phyloP scores from a whole-genome alignment of 1,140 invertebrate species.

The Lepidotrigona ventralis region DNA sequence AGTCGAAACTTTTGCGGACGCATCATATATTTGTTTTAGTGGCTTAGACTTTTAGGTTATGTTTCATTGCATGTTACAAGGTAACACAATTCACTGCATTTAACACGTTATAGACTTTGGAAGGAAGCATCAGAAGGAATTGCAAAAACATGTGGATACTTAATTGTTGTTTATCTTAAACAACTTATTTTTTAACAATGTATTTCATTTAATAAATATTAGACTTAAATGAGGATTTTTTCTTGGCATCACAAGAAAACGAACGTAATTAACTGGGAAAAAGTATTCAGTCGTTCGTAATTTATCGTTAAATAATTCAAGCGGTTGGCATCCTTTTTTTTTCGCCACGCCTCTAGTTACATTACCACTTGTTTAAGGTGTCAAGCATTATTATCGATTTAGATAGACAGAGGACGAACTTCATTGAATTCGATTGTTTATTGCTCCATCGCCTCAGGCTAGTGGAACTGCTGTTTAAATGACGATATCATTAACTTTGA shows the following conservation, averaged over 20 bases:
- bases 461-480: constrained; percentile 32
- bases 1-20: constrained; percentile 72
- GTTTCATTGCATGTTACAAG: not conserved
- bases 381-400: constrained; percentile 38
- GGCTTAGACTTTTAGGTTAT: not conserved
- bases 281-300: not conserved
- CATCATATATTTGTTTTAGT: constrained; percentile 56
- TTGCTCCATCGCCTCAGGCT: not conserved
- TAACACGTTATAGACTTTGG: not conserved
- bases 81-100: not conserved
- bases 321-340: constrained; percentile 5
- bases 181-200: not conserved
- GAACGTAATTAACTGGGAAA: not conserved
- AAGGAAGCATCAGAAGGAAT: not conserved
- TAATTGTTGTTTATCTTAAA: not conserved
- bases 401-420: not conserved
- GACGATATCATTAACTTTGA: not conserved
- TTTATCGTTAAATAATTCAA: not conserved
- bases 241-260: not conserved
- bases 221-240: not conserved
- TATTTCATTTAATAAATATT: not conserved
- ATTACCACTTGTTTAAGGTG: not conserved
- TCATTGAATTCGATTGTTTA: constrained; percentile 41
- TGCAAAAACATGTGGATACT: not conserved
- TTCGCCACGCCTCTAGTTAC: not conserved